Base-by-base conservation (phyloP, 2,797 vertebrate genomes). In the Squalus acanthias region DNA sequence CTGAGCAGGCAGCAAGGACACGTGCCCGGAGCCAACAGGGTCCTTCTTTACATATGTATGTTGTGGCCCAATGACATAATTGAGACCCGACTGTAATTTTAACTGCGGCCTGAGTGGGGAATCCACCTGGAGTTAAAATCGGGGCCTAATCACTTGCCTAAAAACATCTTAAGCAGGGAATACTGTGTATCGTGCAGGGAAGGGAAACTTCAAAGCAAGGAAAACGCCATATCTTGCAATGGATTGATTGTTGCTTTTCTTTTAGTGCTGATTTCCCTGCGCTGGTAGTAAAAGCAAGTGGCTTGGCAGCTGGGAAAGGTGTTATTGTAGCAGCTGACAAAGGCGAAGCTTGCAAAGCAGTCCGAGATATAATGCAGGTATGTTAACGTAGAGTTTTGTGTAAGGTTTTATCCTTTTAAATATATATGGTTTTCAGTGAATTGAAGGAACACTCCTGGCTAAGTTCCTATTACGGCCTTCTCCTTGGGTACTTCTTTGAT, bases 261-360 rank as follows among this genome's bases (percentile, higher is more conserved):
- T 96, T 57, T 96, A 99, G 99, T 96, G 98, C 99, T 0, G 97
- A 98, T 87, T 99, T 99, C 96, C 99, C 98, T 0, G 99, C 99
- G 26, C 97, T 99, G 97, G 99, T 99, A 96, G 99, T 99, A 97
- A 99, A 99, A 97, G 99, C 99, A 95, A 99, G 99, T 20, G 99
- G 99, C 24, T 97, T 99, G 97, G 99, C 99, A 2, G 99, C 99
- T 74, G 99, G 99, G 95, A 99, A 99, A 97, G 99, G 99, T 8
- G 99, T 99, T 93, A 98, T 99, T 0, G 99, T 99, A 96, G 99
- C 99, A 0, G 96, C 96, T 0, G 98, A 97, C 97, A 98, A 98
- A 97, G 98, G 98, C 0, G 99, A 99, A 97, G 99, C 99, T n/a
- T 99, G 99, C 97, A 98, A 96, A 97, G 99, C 99, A 2, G 99